Evolutionary conservation across 2,113 vertebrate genomes (phyloP), one percentile per base, ranked within the genome.

Genomic region (Chamaea fasciata): DNA sequence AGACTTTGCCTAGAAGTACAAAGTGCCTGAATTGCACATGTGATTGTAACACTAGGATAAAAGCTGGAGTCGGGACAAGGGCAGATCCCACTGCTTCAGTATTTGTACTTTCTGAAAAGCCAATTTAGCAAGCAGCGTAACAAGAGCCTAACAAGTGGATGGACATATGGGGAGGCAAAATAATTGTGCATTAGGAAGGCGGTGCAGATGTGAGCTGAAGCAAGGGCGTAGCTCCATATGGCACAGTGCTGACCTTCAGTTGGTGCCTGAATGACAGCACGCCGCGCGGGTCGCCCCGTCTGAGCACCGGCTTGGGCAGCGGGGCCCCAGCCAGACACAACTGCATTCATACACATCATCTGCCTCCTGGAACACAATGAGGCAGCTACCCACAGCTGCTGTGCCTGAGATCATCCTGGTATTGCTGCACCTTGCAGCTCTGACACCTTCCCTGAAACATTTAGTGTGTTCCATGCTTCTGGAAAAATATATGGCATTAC

Each of bases 131-230:
- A 98, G 96, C 97, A 97, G 95, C 65, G 11, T 90, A 96, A 95
- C 97, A 97, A 96, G 98, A 97, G 96, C 92, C 97, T 95, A 97
- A 97, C 97, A 98, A 98, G 97, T 98, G 97, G 95, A 92, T 87
- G 95, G 98, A 96, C 98, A 98, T 98, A 98, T 98, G 98, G 98
- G 96, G 92, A 98, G 88, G 76, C 94, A 97, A 96, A 97, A 97
- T 96, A 97, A 97, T 97, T 84, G 96, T 96, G 96, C 92, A 87
- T 91, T 49, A 90, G 96, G 95, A 97, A 95, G 96, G 83, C 17
- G 20, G 81, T 97, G 96, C 96, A 98, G 97, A 95, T 97, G 97
- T 97, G 96, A 94, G 83, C 83, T 88, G 79, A 83, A 96, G 89
- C 11, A 44, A 87, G 95, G 91, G 85, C 49, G 75, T 97, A 90